Conservation (phyloP, 1,140 invertebrate genomes). For the Monochamus saltuarius region DNA sequence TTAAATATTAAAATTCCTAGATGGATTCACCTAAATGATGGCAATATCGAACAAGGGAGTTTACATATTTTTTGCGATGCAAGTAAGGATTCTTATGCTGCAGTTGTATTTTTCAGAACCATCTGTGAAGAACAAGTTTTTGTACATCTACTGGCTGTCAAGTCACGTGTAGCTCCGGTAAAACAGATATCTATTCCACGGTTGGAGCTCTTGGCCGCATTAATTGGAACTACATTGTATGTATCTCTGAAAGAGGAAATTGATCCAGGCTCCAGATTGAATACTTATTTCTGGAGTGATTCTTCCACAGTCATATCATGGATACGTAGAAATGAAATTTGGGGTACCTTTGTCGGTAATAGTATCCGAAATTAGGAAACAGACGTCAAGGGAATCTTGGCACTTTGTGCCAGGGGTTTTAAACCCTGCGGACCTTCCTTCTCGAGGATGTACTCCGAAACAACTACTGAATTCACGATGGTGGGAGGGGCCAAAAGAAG, state of each 20-base stretch:
- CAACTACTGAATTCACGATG: constrained; percentile 35
- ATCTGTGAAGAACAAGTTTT: background rate
- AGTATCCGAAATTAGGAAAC: constrained; percentile 40
- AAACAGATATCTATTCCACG: constrained; percentile 25
- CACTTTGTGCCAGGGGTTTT: constrained; percentile 45
- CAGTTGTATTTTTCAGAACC: constrained; percentile 17
- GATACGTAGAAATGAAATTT: constrained; percentile 31
- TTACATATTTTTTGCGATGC: too few relatives aligned
- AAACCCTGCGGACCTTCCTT: constrained; percentile 53
- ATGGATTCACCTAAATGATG: constrained; percentile 18
- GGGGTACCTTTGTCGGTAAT: constrained; percentile 42
- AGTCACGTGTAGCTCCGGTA: constrained; percentile 30
- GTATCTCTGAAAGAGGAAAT: constrained; percentile 16
- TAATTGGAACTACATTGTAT: background rate
- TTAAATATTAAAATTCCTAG: constrained; percentile 20
- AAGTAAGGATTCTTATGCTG: constrained; percentile 10
- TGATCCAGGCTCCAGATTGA: constrained; percentile 3
- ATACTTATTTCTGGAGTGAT: constrained; percentile 25
- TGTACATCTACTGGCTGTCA: constrained; percentile 17
- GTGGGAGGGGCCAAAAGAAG: constrained; percentile 40
- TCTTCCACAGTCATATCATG: constrained; percentile 41
- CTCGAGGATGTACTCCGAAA: constrained; percentile 39
- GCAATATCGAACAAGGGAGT: constrained; percentile 7
- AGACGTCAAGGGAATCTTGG: constrained; percentile 41
- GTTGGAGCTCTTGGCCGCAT: constrained; percentile 23